These are phyloP conservation scores for Lagopus leucura DNA, from an alignment of 2,113 vertebrate species.

Conservation along the genomic window DNA sequence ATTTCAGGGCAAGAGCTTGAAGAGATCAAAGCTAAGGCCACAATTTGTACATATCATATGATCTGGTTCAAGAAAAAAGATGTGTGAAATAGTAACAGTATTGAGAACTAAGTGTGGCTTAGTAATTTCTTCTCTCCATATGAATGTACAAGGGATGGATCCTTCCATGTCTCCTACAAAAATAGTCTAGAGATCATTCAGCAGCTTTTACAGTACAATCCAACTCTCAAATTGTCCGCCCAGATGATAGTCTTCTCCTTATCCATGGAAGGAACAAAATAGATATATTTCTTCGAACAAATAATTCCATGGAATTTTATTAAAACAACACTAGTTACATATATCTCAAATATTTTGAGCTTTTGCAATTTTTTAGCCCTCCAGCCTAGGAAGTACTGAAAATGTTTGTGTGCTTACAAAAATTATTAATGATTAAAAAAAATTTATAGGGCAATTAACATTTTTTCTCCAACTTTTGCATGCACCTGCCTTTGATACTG, in stretches of 20 bases:
- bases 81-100: slow-evolving; percentile 5
- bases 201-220: background rate
- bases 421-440: background rate
- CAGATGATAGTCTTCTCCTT: background rate
- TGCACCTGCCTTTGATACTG: slow-evolving; percentile 25
- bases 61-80: slow-evolving; percentile 1
- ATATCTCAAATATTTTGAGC: background rate
- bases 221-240: background rate
- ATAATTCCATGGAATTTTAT: background rate
- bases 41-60: background rate
- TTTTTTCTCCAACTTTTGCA: background rate
- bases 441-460: background rate
- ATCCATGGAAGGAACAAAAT: background rate
- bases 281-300: background rate
- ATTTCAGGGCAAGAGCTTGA: background rate
- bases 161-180: background rate
- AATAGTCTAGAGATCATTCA: background rate
- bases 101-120: background rate
- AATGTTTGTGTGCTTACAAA: background rate
- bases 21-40: background rate
- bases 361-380: background rate
- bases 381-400: background rate
- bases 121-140: background rate
- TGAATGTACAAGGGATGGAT: background rate
- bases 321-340: background rate